A percentile compares a stretch with the other conserved stretches of the same genome.
phyloP scores from a whole-genome alignment of 2,797 vertebrate genomes.

The Pseudomugil tenellus region DNA sequence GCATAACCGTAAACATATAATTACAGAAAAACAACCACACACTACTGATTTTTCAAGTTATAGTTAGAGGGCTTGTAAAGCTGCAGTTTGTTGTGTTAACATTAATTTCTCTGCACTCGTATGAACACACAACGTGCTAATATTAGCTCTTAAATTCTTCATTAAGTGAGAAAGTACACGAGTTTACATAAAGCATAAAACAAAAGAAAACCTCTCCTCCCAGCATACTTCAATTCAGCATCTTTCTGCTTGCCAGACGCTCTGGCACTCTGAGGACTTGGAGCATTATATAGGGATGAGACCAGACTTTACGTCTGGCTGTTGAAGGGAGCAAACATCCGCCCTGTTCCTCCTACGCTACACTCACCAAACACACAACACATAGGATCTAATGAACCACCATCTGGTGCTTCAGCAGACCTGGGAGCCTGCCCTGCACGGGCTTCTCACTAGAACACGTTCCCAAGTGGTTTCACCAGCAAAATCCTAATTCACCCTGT shows the following conservation, averaged over 20 bases:
- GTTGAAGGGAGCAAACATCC: slow-evolving; percentile 71
- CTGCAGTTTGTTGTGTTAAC: not conserved
- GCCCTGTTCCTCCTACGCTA: slow-evolving; percentile 65
- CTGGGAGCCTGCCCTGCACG: slow-evolving; percentile 53
- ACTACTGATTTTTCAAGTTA: not conserved
- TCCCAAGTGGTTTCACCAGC: slow-evolving; percentile 41
- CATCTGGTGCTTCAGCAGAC: slow-evolving; percentile 70
- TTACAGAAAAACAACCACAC: not conserved
- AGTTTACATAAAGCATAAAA: slow-evolving; percentile 31
- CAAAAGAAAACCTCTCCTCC: slow-evolving; percentile 43
- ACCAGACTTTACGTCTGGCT: slow-evolving; percentile 65
- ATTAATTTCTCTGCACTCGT: slow-evolving; percentile 5
- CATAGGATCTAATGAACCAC: slow-evolving; percentile 72
- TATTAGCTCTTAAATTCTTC: slow-evolving; percentile 20
- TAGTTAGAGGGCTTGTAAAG: not conserved
- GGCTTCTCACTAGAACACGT: slow-evolving; percentile 49
- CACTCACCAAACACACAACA: slow-evolving; percentile 72
- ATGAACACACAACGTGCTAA: slow-evolving; percentile 13
- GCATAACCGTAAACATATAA: not conserved
- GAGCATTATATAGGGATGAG: slow-evolving; percentile 56
- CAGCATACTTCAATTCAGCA: slow-evolving; percentile 47
- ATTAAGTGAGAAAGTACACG: slow-evolving; percentile 10
- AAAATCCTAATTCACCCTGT: slow-evolving; percentile 34
- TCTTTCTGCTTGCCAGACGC: slow-evolving; percentile 49
- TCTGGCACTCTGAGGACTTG: slow-evolving; percentile 39